phyloP scores from a whole-genome alignment of 2,113 vertebrate genomes.

The Sylvicapra grimmia region DNA sequence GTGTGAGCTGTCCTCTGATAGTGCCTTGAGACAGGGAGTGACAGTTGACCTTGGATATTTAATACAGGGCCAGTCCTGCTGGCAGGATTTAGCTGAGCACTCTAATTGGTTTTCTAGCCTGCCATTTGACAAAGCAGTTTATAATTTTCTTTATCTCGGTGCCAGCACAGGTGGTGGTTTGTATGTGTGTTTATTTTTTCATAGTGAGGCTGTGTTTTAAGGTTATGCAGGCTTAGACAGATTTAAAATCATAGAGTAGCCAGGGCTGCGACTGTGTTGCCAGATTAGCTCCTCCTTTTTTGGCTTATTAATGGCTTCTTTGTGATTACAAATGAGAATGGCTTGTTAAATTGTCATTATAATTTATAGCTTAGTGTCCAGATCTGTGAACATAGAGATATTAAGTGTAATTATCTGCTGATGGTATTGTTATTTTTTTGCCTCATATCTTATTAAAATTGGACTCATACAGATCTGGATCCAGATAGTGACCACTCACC shows the following conservation, averaged over 20 bases:
- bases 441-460: background rate
- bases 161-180: background rate
- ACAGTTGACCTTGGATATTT: background rate
- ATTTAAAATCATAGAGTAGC: constrained; percentile 25
- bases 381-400: background rate
- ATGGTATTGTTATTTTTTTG: background rate
- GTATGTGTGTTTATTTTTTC: background rate
- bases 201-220: constrained; percentile 10
- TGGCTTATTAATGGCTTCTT: constrained; percentile 58
- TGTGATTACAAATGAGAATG: constrained; percentile 59
- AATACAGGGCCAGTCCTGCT: background rate
- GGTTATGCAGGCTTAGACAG: constrained; percentile 29
- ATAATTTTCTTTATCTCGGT: constrained; percentile 57
- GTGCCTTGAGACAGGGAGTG: background rate
- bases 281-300: constrained; percentile 59
- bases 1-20: background rate
- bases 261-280: background rate
- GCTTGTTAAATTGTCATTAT: constrained; percentile 46
- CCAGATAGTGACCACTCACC: background rate
- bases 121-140: constrained; percentile 34
- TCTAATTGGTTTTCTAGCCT: constrained; percentile 20
- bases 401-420: constrained; percentile 14
- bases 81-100: background rate
- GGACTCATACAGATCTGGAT: background rate
- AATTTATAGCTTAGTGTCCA: constrained; percentile 6